phyloP scores from a whole-genome alignment of 2,888 invertebrate genomes.

The Nemurella pictetii region DNA sequence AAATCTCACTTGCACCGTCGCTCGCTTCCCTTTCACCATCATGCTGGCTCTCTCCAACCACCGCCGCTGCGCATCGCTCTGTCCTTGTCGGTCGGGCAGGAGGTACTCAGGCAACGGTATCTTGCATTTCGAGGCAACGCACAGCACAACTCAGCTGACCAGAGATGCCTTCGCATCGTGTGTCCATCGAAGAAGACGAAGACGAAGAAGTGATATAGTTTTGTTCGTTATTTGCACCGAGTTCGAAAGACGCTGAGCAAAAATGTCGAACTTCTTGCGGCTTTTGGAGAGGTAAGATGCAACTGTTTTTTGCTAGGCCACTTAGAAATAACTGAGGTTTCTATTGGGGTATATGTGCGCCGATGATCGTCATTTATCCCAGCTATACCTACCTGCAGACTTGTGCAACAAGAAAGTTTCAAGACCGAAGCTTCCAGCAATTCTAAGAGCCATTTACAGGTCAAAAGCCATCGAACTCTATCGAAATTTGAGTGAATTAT shows the following conservation, averaged over 20 bases:
- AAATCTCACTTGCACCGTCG: neutral
- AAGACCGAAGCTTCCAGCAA: too few species aligned
- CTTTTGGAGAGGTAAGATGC: slow-evolving; percentile 3
- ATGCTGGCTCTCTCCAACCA: neutral
- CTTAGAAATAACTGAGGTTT: too few species aligned
- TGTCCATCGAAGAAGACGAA: neutral
- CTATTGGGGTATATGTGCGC: too few species aligned
- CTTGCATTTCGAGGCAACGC: neutral
- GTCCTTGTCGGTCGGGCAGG: neutral
- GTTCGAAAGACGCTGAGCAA: neutral
- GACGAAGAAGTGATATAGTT: neutral
- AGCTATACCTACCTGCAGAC: too few species aligned
- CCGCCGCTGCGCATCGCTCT: neutral
- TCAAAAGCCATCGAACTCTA: too few species aligned
- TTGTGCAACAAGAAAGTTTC: too few species aligned
- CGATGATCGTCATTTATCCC: too few species aligned
- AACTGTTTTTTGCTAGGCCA: neutral
- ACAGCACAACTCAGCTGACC: neutral
- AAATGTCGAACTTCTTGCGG: slow-evolving; percentile 14
- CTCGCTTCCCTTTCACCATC: neutral
- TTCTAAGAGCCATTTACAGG: too few species aligned
- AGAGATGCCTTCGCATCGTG: neutral
- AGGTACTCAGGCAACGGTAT: neutral
- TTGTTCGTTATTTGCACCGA: neutral
- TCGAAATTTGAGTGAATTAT: too few species aligned